These are phyloP conservation scores for Pyrocoelia pectoralis DNA, from an alignment of 2,888 invertebrate species.

Conservation along the genomic window DNA sequence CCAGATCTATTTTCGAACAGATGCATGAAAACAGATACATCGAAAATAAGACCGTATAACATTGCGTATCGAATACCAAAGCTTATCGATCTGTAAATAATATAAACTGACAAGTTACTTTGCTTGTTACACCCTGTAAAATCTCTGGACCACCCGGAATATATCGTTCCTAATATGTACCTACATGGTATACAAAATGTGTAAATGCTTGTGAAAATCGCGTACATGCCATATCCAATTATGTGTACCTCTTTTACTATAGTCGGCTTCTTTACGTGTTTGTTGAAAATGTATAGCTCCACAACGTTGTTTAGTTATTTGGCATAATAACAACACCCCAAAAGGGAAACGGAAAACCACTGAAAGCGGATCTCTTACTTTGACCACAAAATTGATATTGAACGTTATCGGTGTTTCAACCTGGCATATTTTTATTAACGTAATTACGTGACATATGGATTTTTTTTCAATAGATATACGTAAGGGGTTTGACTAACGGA, in stretches of 20 bases:
- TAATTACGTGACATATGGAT: constrained; percentile 11
- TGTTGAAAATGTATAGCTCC: constrained; percentile 12
- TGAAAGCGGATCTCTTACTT: constrained; percentile 48
- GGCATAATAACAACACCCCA: constrained; percentile 41
- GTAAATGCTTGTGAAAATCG: constrained; percentile 14
- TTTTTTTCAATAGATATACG: not conserved
- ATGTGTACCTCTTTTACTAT: not conserved
- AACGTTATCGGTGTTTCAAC: constrained; percentile 26
- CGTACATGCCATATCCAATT: not conserved
- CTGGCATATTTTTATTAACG: constrained; percentile 9
- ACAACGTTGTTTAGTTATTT: constrained; percentile 38
- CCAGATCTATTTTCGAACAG: constrained; percentile 21
- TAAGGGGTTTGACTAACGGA: constrained; percentile 6
- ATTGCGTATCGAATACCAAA: constrained; percentile 39
- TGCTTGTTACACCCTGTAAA: constrained; percentile 40
- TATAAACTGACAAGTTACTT: constrained; percentile 37
- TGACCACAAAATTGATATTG: constrained; percentile 42
- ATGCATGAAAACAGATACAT: constrained; percentile 38
- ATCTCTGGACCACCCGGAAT: constrained; percentile 39
- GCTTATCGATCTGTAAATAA: constrained; percentile 38
- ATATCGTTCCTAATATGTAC: constrained; percentile 6
- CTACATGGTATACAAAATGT: constrained; percentile 10
- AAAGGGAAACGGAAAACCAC: constrained; percentile 55
- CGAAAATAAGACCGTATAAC: constrained; percentile 41
- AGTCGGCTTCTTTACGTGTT: not conserved